Evolutionary conservation across 2,113 vertebrate species (phyloP).

Genomic region (Mungos mungo): DNA sequence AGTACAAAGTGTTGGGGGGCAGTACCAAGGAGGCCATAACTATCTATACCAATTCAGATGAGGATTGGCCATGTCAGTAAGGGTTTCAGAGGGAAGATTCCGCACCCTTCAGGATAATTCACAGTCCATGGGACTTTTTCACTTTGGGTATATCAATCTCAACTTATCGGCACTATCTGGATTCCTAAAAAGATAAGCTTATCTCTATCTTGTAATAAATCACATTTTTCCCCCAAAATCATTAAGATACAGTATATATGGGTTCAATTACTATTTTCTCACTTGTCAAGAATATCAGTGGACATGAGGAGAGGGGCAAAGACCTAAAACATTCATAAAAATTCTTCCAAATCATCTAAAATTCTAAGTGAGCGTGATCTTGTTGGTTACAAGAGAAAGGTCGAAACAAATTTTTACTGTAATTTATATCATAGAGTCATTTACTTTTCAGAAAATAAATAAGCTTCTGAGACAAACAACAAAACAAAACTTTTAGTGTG

Average conservation of each 20-base stretch:
- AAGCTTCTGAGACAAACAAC: background rate
- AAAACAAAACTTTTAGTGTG: background rate
- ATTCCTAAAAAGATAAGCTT: background rate
- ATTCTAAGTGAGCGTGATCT: background rate
- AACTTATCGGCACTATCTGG: background rate
- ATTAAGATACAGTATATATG: background rate
- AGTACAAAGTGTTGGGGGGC: too few relatives aligned
- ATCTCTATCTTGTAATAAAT: background rate
- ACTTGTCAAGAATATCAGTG: background rate
- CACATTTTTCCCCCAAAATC: background rate
- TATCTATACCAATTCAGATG: background rate
- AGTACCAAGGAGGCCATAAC: rapidly evolving
- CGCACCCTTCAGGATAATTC: background rate
- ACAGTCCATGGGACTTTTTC: background rate
- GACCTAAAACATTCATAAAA: background rate
- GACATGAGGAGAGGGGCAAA: background rate
- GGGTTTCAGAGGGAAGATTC: background rate
- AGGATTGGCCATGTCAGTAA: too few relatives aligned
- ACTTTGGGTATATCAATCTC: background rate
- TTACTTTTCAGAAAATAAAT: background rate
- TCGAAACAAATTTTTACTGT: background rate
- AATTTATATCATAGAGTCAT: background rate
- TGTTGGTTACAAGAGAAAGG: background rate
- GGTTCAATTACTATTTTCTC: background rate
- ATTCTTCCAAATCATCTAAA: background rate